Conservation (phyloP, 1,140 invertebrate species). For the Bombus confusus region DNA sequence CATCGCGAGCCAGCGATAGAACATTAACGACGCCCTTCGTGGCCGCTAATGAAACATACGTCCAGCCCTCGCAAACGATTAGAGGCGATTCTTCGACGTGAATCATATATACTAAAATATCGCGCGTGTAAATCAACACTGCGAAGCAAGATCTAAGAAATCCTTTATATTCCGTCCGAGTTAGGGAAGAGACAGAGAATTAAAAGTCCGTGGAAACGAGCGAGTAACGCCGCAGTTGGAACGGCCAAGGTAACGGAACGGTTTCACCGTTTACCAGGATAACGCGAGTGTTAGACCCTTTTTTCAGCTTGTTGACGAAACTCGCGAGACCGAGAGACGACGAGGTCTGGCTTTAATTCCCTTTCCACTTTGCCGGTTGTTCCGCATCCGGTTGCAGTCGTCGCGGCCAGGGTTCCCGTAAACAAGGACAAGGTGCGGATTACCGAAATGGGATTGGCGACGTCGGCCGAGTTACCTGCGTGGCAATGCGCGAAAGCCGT, state of each 20-base stretch:
- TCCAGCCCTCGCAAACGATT: constrained; percentile 23
- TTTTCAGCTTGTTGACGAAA: background rate
- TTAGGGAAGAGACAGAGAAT: background rate
- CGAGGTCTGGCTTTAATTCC: constrained; percentile 26
- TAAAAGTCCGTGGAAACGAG: background rate
- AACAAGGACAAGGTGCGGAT: constrained; percentile 64
- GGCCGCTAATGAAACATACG: constrained; percentile 40
- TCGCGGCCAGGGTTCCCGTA: constrained; percentile 37
- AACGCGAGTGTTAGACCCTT: background rate
- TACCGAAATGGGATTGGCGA: constrained; percentile 74
- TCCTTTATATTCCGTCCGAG: background rate
- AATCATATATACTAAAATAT: background rate
- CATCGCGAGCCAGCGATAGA: constrained; percentile 16
- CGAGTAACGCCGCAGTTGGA: background rate
- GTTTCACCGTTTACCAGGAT: constrained; percentile 3
- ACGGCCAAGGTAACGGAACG: background rate
- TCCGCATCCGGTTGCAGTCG: background rate
- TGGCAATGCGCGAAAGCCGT: constrained; percentile 26
- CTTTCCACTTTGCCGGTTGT: constrained; percentile 24
- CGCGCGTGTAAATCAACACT: background rate
- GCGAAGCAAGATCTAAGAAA: too few relatives aligned
- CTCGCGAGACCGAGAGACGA: constrained; percentile 7
- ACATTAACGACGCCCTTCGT: constrained; percentile 50
- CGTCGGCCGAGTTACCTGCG: constrained; percentile 49
- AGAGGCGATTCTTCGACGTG: background rate